These are phyloP conservation scores for Trematomus bernacchii DNA, from an alignment of 2,797 vertebrate genomes.

Conservation along the genomic window DNA sequence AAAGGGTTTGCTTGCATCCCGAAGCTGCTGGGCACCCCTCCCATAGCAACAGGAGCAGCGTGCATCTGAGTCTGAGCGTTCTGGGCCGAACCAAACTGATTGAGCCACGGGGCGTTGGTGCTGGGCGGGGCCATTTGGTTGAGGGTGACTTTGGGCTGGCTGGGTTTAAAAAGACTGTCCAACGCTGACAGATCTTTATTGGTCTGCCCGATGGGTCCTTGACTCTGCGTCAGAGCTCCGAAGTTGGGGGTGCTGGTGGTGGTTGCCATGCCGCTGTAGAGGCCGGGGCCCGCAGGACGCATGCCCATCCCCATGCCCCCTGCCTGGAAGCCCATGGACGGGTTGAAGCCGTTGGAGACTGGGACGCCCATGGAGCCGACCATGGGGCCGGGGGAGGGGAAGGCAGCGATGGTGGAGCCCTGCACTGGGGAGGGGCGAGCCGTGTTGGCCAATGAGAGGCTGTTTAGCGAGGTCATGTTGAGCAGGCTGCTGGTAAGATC, in stretches of 20 bases:
- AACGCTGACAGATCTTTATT: constrained; percentile 92
- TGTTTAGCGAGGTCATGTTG: constrained; percentile 91
- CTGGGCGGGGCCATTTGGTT: constrained; percentile 88
- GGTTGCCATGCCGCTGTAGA: constrained; percentile 87
- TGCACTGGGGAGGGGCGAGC: constrained; percentile 81
- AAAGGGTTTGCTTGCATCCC: constrained; percentile 97
- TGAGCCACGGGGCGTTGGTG: constrained; percentile 88
- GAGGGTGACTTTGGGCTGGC: constrained; percentile 95
- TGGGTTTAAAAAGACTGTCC: constrained; percentile 93
- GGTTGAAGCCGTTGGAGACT: constrained; percentile 91
- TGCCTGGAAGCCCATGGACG: constrained; percentile 89
- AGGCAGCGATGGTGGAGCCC: constrained; percentile 80
- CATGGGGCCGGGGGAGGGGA: constrained; percentile 84
- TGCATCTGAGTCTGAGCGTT: constrained; percentile 83
- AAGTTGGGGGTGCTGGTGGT: constrained; percentile 91
- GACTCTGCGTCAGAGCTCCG: constrained; percentile 82
- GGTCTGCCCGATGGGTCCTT: constrained; percentile 73
- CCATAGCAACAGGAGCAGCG: constrained; percentile 77
- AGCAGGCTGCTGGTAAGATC: constrained; percentile 95
- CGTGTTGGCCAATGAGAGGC: constrained; percentile 83
- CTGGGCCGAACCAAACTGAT: constrained; percentile 87
- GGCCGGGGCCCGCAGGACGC: constrained; percentile 84
- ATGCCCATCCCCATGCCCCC: constrained; percentile 87
- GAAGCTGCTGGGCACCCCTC: constrained; percentile 88
- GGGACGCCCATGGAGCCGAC: constrained; percentile 82